Evolutionary conservation across 1,140 invertebrate species (phyloP), one percentile per base, ranked within the genome.

Genomic region (Belonocnema kinseyi): DNA sequence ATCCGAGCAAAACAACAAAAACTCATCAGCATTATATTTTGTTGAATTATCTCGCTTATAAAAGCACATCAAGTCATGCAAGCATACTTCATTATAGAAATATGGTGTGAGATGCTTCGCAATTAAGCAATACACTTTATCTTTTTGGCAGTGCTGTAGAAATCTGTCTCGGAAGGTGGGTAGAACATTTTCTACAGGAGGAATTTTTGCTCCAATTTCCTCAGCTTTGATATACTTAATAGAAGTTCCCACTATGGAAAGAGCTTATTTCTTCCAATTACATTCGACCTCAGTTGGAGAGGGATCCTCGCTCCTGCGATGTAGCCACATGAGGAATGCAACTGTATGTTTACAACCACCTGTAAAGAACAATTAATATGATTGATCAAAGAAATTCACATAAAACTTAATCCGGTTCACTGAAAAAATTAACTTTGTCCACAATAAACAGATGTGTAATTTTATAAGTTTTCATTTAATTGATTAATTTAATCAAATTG

Each of bases 261-360:
- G 72, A 33, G 14, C 66, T n/a, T 81, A 84, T 71, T 86, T 87
- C 79, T 86, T 88, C 87, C 87, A 88, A 56, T 89, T 88, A 21
- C 86, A 89, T 19, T 71, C 80, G 8, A 80, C 61, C 54, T 80
- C 80, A 16, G 86, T 88, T 26, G 74, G 77, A 50, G 84, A 70
- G 40, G 85, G 80, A 19, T 87, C 82, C 80, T 88, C 86, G 75
- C 77, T 83, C 46, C 85, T 72, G 1, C 82, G 76, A 78, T 88
- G 82, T 4, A 79, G 16, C 85, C 87, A 88, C 77, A 83, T 85
- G 56, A 82, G 40, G 26, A 82, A 66, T 26, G 75, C 82, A 75
- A 83, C 72, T 52, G 72, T 78, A 83, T 79, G 81, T 76, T 85
- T 87, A 71, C 85, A 85, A 21, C 85, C 82, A 40, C 85, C 82